Evolutionary conservation across 2,797 vertebrate genomes (phyloP), one percentile per base, ranked within the genome.

Genomic region (Protonibea diacanthus): DNA sequence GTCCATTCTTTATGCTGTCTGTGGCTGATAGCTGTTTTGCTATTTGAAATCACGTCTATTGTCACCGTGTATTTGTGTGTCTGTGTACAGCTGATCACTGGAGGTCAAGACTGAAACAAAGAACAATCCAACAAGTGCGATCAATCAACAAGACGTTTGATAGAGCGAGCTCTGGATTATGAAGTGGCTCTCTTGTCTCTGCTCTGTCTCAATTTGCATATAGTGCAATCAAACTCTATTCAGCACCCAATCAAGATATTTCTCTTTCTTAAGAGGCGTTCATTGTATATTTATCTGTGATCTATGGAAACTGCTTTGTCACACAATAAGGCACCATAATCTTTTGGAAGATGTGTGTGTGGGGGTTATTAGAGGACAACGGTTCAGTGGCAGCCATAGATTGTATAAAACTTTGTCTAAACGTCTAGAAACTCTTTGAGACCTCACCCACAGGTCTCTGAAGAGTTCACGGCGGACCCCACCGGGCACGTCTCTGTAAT

Each of bases 201-300:
- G 12, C 13, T 58, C 9, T 21, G 2, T 51, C 45, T 61, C 12
- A 15, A 3, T 76, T 56, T 73, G 33, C 61, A 62, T 61, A 18
- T 18, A 40, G 15, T 66, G 45, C 56, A 86, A 74, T 76, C 80
- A 74, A 51, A 70, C 64, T 29, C 21, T n/a, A 53, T 69, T 85
- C 74, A 79, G 11, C n/a, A 4, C 58, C 44, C 38, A 74, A 78
- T 67, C 53, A 56, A 61, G 25, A 20, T 18, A 38, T 53, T 65
- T 61, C n/a, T 63, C 17, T 52, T 63, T 42, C 40, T 58, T 4
- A 56, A 33, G 21, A 52, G 53, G 42, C 42, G 47, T 78, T 65
- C 49, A 27, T 45, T 25, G 21, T 8, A 18, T 29, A 18, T 75
- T 60, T 29, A 66, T 2, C 9, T 0, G 9, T 29, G 49, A 70